Base-by-base conservation (phyloP, 2,113 vertebrate species). In the Boleophthalmus pectinirostris region DNA sequence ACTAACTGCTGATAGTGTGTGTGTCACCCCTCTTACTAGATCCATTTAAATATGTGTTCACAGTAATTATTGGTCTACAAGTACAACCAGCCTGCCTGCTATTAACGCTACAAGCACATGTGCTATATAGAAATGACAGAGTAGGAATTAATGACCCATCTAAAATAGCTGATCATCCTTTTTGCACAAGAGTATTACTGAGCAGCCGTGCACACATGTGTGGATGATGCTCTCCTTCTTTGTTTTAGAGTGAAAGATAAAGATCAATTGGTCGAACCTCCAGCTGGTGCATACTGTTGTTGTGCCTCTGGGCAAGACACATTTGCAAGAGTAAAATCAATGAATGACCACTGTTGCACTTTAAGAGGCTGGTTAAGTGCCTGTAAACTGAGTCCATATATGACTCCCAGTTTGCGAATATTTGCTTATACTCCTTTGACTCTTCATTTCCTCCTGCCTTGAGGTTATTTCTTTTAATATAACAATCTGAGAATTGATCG, bases 1-100 rank as follows among this genome's bases (percentile, higher is more conserved):
- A 77, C 80, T 81, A 87, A 88, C 70, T 82, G 82, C 83, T 87
- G 86, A 83, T 68, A 53, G 11, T 68, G 74, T 83, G 64, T 60
- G 61, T 45, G 29, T 72, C 23, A 38, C 58, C 43, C 21, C 35
- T 77, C 29, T 64, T 49, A 66, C 53, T 73, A 66, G 35, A 68
- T 78, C 75, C 35, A 18, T 69, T 73, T 66, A 66, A 66, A 51
- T 68, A 60, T 73, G 65, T 72, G 73, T 60, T 63, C 49, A 29
- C 54, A 43, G 63, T 76, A 76, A 75, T 76, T 73, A 35, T 47
- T 60, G 65, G 53, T 7, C 23, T 60, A 69, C 54, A 24, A 18
- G 54, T 29, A 38, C 53, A 23, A 29, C 58, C 45, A 13, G 57
- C 35, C 33, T 3, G 1, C 24, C 20, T 6, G 18, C 3, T 71